Base-by-base conservation (phyloP, 1,140 invertebrate species). In the Scaptomyza pallida region DNA sequence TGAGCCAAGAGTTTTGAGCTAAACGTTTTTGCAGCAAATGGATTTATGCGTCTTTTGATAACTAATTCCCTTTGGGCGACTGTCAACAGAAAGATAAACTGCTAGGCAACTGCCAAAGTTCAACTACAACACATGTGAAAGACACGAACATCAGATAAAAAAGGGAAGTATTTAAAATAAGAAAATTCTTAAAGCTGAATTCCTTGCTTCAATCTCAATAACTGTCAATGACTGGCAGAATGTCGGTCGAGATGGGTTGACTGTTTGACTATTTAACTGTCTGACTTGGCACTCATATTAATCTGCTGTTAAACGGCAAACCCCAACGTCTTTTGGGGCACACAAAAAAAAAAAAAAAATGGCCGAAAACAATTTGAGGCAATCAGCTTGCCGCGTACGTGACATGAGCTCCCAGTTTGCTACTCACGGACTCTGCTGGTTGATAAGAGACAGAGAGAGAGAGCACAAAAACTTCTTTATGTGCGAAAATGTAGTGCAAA, bases 11-110 rank as follows among this genome's bases (percentile, higher is more conserved):
- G 65, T 54, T 30, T 30, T 50, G 12, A 41, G 45, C 35, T 44
- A 63, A 69, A 43, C 40, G 62, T 73, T 75, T n/a, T 77, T 55
- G 50, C 61, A 47, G 67, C 75, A 75, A n/a, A 75, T 81, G 82
- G 74, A 81, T 86, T 88, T 88, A 88, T 86, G 82, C 78, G 65
- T 86, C 82, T 81, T 86, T 88, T 86, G 82, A 86, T 86, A 86
- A 81, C 74, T 78, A 86, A 86, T 86, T 86, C 81, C 82, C 82
- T 88, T 86, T 86, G 81, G 81, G 74, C 81, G 60, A 57, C 82
- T 88, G 77, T 86, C 82, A 81, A 74, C 81, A 77, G 63, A 47
- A 70, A 85, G 81, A 81, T 85, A 85, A 88, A 86, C 82, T 81
- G 48, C 82, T 64, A 81, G 70, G 77, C 82, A 69, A 88, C 81